Conservation (phyloP, 1,140 invertebrate species). For the Chymomyza costata region DNA sequence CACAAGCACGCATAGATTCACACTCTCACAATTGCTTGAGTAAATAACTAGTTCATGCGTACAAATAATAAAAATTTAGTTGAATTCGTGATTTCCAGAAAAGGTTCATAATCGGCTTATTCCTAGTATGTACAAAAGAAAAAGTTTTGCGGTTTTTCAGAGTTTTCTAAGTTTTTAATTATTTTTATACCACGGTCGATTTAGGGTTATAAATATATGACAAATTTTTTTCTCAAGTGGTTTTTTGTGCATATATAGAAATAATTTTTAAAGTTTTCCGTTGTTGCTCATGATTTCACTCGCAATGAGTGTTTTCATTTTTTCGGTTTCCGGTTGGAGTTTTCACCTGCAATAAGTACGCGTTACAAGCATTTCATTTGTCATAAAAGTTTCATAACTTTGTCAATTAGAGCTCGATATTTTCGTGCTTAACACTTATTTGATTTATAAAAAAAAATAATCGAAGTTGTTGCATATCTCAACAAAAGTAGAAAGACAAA, state of each 20-base stretch:
- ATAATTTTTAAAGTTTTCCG: not conserved
- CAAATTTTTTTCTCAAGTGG: not conserved
- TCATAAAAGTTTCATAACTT: no score
- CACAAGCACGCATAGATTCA: slow-evolving; percentile 15
- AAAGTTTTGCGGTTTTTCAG: not conserved
- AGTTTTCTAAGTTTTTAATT: no score
- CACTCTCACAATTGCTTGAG: not conserved
- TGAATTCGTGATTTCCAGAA: not conserved
- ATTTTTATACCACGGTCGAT: no score
- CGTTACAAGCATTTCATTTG: no score
- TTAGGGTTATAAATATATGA: not conserved
- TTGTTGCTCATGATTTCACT: not conserved
- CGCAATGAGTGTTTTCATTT: no score
- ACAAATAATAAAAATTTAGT: not conserved
- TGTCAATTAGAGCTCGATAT: no score
- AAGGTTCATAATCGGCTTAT: not conserved
- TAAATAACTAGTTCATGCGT: not conserved
- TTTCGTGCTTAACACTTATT: no score
- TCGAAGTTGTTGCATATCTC: no score
- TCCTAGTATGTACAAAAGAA: not conserved
- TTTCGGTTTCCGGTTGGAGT: no score
- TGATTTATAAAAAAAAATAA: no score
- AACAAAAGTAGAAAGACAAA: no score
- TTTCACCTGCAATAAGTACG: no score
- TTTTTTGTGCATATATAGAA: not conserved